Evolutionary conservation across 2,797 vertebrate species (phyloP).

Genomic region (Hylomyscus alleni): DNA sequence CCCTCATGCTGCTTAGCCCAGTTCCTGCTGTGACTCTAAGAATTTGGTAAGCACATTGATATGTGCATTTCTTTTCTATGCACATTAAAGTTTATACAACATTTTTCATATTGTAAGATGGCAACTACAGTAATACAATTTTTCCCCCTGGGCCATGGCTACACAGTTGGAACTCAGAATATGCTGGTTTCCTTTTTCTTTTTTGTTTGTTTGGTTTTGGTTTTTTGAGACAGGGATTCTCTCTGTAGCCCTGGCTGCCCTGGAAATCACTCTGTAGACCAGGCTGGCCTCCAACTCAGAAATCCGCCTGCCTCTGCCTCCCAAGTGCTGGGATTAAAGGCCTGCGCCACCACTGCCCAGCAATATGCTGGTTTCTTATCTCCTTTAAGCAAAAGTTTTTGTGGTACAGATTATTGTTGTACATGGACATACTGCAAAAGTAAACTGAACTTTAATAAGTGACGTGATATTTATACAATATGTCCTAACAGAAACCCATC

Average conservation of each 20-base stretch:
- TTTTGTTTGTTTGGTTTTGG: too few species aligned
- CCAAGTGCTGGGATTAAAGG: too few species aligned
- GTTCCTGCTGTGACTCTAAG: neutral
- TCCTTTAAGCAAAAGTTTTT: neutral
- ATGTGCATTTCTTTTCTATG: neutral
- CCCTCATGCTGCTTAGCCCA: neutral
- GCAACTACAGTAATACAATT: neutral
- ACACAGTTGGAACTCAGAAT: neutral
- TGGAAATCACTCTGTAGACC: too few species aligned
- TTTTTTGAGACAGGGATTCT: too few species aligned
- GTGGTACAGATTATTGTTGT: neutral
- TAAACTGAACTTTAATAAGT: slow-evolving; percentile 11
- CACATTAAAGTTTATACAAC: neutral
- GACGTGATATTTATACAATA: neutral
- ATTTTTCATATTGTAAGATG: neutral
- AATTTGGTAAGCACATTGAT: neutral
- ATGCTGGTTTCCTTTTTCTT: neutral
- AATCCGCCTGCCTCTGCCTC: too few species aligned
- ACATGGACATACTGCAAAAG: neutral
- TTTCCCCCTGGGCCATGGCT: neutral
- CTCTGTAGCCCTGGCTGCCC: too few species aligned
- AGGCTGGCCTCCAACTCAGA: too few species aligned
- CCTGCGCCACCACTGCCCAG: too few species aligned
- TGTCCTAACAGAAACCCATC: neutral
- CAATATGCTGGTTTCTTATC: neutral